A percentile compares a stretch with the other conserved stretches of the same genome.
Conservation (phyloP, 2,888 invertebrate genomes). For the Achlya flavicornis region DNA sequence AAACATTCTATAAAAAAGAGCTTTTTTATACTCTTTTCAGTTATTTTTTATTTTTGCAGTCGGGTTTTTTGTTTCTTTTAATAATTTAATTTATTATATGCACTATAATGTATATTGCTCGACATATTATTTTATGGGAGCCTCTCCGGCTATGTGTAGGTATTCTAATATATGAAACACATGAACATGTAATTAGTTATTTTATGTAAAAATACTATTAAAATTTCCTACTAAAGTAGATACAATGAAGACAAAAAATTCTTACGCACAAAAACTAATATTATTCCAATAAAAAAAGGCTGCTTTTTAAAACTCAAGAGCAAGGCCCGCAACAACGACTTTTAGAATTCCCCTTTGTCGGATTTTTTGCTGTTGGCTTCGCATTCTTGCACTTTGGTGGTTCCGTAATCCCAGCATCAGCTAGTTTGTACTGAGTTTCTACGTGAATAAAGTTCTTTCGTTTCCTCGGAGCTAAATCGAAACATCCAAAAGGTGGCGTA, state of each 20-base stretch:
- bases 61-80: too few relatives aligned
- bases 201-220: too few relatives aligned
- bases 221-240: not conserved
- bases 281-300: not conserved
- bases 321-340: constrained; percentile 50
- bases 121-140: too few relatives aligned
- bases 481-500: constrained; percentile 88
- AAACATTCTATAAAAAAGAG: too few relatives aligned
- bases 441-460: constrained; percentile 79
- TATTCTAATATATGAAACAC: too few relatives aligned
- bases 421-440: constrained; percentile 85
- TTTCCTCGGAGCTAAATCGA: constrained; percentile 83
- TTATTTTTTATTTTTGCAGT: too few relatives aligned
- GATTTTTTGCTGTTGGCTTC: constrained; percentile 42
- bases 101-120: too few relatives aligned
- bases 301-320: constrained; percentile 31
- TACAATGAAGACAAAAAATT: not conserved
- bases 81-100: too few relatives aligned
- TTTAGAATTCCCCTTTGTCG: constrained; percentile 41
- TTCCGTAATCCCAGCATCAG: constrained; percentile 77
- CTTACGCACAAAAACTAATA: not conserved
- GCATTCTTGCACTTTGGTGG: constrained; percentile 55
- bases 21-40: too few relatives aligned
- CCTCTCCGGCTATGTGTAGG: too few relatives aligned
- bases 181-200: too few relatives aligned